Conservation (phyloP, 2,888 invertebrate species). For the Actias luna region DNA sequence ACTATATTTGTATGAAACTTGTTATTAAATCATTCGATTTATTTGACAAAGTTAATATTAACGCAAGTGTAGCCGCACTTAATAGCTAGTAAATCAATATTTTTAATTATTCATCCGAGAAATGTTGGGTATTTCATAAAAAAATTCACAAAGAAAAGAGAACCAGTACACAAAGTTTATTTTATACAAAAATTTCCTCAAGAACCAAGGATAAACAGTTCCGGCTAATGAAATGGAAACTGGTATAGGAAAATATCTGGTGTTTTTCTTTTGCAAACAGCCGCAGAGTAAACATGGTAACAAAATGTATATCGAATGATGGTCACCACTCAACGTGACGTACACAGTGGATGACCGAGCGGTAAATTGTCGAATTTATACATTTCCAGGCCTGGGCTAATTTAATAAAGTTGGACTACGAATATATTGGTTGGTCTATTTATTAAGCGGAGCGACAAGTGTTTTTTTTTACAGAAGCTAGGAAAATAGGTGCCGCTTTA, state of each 20-base stretch:
- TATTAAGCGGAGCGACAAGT: not conserved
- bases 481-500: too few species aligned
- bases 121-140: too few species aligned
- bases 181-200: not conserved
- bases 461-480: not conserved
- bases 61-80: too few species aligned
- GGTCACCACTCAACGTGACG: slow-evolving; percentile 20
- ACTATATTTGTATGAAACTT: too few species aligned
- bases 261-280: slow-evolving; percentile 11
- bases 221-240: slow-evolving; percentile 5
- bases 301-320: slow-evolving; percentile 24
- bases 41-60: too few species aligned
- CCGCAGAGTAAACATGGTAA: slow-evolving; percentile 12
- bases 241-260: not conserved
- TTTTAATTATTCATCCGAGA: too few species aligned
- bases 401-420: slow-evolving; percentile 56
- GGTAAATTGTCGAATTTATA: slow-evolving; percentile 64
- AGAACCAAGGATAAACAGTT: not conserved
- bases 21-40: too few species aligned
- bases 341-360: slow-evolving; percentile 35
- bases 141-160: too few species aligned
- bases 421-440: slow-evolving; percentile 18
- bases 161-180: too few species aligned
- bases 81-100: too few species aligned
- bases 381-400: slow-evolving; percentile 52